Evolutionary conservation across 2,113 vertebrate genomes (phyloP).

Genomic region (Cichladusa arquata): DNA sequence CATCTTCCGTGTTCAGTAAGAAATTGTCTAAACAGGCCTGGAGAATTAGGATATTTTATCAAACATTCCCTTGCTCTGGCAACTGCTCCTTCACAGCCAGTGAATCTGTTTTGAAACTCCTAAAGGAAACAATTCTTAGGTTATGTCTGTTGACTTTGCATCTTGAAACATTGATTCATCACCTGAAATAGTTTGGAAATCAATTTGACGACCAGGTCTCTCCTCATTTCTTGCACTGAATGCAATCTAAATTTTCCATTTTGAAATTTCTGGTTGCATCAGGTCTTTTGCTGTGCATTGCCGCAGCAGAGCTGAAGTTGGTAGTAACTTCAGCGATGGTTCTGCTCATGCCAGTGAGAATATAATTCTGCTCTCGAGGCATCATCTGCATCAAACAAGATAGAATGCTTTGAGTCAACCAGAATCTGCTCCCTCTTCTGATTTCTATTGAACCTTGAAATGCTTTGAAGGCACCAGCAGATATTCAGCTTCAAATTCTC

Average conservation of each 20-base stretch:
- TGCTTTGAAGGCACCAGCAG: background rate
- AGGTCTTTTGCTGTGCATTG: background rate
- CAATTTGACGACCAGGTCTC: background rate
- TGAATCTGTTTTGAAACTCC: constrained; percentile 18
- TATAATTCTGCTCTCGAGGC: background rate
- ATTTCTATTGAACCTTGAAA: background rate
- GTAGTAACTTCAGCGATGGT: background rate
- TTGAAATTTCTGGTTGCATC: background rate
- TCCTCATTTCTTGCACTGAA: background rate
- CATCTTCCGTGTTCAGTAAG: background rate
- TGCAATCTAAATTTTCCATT: background rate
- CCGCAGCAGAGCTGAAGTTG: background rate
- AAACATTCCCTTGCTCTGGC: background rate
- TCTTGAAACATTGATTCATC: background rate
- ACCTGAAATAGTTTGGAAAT: background rate
- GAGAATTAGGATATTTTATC: background rate
- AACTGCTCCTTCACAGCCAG: background rate
- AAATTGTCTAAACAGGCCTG: background rate
- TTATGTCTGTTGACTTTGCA: constrained; percentile 5
- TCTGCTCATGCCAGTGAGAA: background rate
- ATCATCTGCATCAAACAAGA: background rate
- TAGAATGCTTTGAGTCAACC: background rate
- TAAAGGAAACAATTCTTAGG: constrained; percentile 15
- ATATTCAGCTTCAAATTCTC: background rate
- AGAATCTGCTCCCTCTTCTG: background rate